These are phyloP conservation scores for Amphiprion percula DNA, from an alignment of 2,113 vertebrate species.

Conservation along the genomic window DNA sequence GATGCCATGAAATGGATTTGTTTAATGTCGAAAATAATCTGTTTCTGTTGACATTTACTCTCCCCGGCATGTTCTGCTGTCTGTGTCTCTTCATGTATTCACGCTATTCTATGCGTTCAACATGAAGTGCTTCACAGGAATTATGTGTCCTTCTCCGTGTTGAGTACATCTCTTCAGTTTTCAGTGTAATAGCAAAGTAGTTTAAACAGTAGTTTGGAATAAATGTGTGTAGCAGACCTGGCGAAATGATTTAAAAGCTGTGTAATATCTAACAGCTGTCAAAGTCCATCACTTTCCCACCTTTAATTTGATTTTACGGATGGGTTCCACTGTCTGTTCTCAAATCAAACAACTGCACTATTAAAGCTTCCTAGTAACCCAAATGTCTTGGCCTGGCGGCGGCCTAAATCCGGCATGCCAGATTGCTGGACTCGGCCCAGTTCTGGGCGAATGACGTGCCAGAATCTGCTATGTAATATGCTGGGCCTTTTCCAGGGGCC, in stretches of 20 bases:
- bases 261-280: not conserved
- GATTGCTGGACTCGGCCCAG: constrained; percentile 17
- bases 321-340: not conserved
- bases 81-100: no score
- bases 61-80: not conserved
- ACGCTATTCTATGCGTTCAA: no score
- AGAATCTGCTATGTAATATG: constrained; percentile 7
- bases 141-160: not conserved
- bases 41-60: constrained; percentile 19
- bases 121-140: no score
- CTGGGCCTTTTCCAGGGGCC: constrained; percentile 15
- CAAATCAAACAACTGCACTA: constrained; percentile 8
- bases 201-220: not conserved
- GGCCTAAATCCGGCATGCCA: constrained; percentile 13
- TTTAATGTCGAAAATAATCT: constrained; percentile 3
- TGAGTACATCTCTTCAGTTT: not conserved
- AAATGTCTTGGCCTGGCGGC: not conserved
- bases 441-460: constrained; percentile 10
- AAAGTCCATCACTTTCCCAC: not conserved
- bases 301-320: constrained; percentile 10
- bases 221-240: not conserved
- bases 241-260: not conserved
- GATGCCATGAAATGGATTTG: constrained; percentile 14
- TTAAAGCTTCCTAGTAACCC: not conserved
- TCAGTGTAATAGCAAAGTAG: not conserved